Percentiles rank a stretch among this genome's conserved stretches.
Conservation (phyloP, 2,113 vertebrate species). For the Larimichthys crocea region DNA sequence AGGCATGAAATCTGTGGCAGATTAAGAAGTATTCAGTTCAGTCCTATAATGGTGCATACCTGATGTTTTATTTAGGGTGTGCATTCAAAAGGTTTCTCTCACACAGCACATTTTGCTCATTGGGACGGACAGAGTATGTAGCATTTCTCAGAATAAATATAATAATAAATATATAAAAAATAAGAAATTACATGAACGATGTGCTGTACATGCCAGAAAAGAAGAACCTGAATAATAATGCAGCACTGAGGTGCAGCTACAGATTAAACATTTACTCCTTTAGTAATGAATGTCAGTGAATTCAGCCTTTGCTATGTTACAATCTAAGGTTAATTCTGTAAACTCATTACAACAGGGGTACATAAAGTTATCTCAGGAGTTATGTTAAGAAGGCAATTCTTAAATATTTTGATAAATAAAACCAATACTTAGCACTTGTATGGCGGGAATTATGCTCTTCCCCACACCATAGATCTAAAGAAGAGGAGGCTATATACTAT, state of each 20-base stretch:
- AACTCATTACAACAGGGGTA: background rate
- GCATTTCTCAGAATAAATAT: slow-evolving; percentile 15
- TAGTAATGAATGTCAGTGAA: background rate
- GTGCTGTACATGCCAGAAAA: background rate
- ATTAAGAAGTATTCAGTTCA: slow-evolving; percentile 76
- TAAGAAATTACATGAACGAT: background rate
- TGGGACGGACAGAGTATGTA: background rate
- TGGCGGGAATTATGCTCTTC: background rate
- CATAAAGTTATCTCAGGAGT: too few relatives aligned
- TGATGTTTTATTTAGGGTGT: slow-evolving; percentile 85
- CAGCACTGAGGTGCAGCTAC: background rate
- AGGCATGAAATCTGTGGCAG: slow-evolving; percentile 64
- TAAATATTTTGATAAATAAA: background rate
- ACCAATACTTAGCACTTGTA: background rate
- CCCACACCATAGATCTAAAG: background rate
- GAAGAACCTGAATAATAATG: background rate
- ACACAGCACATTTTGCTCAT: slow-evolving; percentile 30
- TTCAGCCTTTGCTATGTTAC: background rate
- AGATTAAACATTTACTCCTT: slow-evolving; percentile 2
- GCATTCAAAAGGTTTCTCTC: slow-evolving; percentile 67
- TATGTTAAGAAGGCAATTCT: background rate
- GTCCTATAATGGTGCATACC: slow-evolving; percentile 83
- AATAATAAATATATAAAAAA: background rate
- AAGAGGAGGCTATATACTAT: background rate
- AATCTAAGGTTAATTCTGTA: background rate